phyloP scores from a whole-genome alignment of 2,797 vertebrate species.

The Ispidina lecontei region DNA sequence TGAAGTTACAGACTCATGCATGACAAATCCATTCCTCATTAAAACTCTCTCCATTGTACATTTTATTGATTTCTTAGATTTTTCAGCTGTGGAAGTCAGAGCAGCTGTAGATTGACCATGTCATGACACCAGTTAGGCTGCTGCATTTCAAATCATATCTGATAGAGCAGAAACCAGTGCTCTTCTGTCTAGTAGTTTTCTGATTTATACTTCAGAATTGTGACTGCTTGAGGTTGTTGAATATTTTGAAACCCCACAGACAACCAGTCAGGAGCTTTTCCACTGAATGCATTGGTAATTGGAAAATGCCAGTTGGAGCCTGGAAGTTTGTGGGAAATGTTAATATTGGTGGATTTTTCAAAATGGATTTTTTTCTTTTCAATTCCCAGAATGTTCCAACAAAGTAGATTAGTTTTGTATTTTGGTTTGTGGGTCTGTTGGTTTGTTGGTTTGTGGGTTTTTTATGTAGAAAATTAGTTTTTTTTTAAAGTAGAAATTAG shows the following conservation, averaged over 20 bases:
- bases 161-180: neutral
- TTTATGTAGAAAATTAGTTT: neutral
- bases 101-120: neutral
- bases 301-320: neutral
- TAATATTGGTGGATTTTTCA: neutral
- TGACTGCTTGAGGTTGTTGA: neutral
- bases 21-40: conserved; percentile 53
- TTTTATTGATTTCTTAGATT: conserved; percentile 38
- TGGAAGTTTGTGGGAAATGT: neutral
- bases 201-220: neutral
- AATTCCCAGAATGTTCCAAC: neutral
- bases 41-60: conserved; percentile 29
- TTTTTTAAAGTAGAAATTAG: neutral
- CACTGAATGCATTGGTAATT: neutral
- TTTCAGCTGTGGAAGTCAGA: conserved; percentile 29
- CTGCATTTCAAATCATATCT: neutral
- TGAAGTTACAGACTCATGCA: conserved; percentile 22
- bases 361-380: neutral
- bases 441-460: neutral
- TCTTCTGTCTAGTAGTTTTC: conserved; percentile 1
- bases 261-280: neutral
- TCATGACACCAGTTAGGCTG: neutral
- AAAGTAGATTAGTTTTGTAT: neutral
- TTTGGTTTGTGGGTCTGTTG: neutral
- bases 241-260: neutral